Percentiles rank a stretch among this genome's conserved stretches.
These are phyloP conservation scores for Nephotettix cincticeps DNA, from an alignment of 1,140 invertebrate genomes.

Conservation along the genomic window DNA sequence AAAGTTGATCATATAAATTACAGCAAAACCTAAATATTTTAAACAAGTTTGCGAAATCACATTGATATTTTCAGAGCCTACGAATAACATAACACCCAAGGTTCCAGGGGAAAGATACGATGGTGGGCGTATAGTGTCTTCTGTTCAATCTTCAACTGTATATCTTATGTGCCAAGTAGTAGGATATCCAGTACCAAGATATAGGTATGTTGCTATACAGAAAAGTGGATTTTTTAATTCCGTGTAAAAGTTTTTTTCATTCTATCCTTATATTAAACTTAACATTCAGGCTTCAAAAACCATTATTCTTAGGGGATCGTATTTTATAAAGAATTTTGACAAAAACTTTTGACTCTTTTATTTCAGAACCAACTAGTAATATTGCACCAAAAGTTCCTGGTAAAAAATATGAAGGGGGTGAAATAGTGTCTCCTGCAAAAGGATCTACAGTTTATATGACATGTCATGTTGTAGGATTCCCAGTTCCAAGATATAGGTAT, in stretches of 20 bases:
- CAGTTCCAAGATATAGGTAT: slow-evolving; percentile 70
- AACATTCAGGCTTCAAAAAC: slow-evolving; percentile 44
- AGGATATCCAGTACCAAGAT: slow-evolving; percentile 69
- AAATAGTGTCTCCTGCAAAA: slow-evolving; percentile 32
- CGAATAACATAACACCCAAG: slow-evolving; percentile 54
- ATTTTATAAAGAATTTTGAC: too few species aligned
- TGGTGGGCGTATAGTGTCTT: slow-evolving; percentile 34
- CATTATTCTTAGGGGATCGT: background rate
- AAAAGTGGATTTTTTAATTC: too few species aligned
- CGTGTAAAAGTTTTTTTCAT: background rate
- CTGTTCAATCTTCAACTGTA: background rate
- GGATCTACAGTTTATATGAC: slow-evolving; percentile 47
- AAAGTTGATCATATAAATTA: too few species aligned
- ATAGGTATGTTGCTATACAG: too few species aligned
- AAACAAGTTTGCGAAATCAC: too few species aligned
- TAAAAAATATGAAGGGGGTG: slow-evolving; percentile 38
- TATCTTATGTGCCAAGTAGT: slow-evolving; percentile 68
- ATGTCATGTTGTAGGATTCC: slow-evolving; percentile 75
- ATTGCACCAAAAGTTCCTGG: slow-evolving; percentile 53
- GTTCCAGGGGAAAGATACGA: slow-evolving; percentile 44
- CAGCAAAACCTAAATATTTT: too few species aligned
- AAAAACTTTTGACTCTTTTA: too few species aligned
- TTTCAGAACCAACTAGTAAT: slow-evolving; percentile 55
- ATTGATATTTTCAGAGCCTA: slow-evolving; percentile 54
- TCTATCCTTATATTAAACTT: slow-evolving; percentile 35